Base-by-base conservation (phyloP, 1,140 invertebrate genomes). In the Theocolax elegans region DNA sequence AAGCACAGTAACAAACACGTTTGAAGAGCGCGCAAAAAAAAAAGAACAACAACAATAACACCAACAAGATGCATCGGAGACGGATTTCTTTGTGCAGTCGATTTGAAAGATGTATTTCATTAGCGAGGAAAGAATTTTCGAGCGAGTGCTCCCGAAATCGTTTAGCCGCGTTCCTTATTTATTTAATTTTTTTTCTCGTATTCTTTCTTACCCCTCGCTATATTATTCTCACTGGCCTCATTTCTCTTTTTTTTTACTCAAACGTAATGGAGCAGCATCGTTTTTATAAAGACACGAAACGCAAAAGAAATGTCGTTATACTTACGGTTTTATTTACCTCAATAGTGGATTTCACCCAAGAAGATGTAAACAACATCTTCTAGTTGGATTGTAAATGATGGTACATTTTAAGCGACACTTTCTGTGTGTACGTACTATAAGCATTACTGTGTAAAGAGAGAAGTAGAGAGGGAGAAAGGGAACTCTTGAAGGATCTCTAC, bases 61-160 rank as follows among this genome's bases (percentile, higher is more conserved):
- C n/a, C n/a, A 58, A 58, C 12, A 58, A n/a, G n/a, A 15, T 15
- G 40, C n/a, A n/a, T n/a, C n/a, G 40, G 40, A 40, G 27, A 54
- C 35, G 31, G 31, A 40, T 42, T 58, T 40, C 27, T 58, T 40
- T 38, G 35, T 54, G 25, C 15, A 54, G 58, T 46, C 25, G 25
- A 27, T 25, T 42, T 46, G 58, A 46, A 29, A 46, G 58, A 60
- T 60, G 58, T 60, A 46, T 60, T 60, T 60, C 58, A 60, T 60
- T 60, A 60, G 35, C 31, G 54, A 13, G 3, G 19, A 49, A 29
- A n/a, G 25, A 53, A 53, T n/a, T 53, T 53, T 40, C 38, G 35
- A 40, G 31, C 54, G 54, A 42, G 42, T 58, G 38, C 56, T 19
- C 4, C 15, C 21, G 49, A 53, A 53, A 53, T 29, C 15, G 13